Evolutionary conservation across 92 coral and sea anemone genomes (phyloP).

Genomic region (Muricea muricata): DNA sequence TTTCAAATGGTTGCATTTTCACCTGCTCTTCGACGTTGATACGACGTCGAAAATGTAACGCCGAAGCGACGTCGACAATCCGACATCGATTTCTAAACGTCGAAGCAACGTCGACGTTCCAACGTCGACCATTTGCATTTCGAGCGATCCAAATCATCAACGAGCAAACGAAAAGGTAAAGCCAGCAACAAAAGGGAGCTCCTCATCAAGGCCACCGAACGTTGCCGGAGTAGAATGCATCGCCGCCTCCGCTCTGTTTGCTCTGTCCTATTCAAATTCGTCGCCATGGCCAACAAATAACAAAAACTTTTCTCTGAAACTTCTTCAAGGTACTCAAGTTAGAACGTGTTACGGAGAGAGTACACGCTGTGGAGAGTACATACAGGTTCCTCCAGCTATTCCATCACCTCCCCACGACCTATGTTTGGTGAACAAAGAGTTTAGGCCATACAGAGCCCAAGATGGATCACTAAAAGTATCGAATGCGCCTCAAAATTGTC

Average conservation of each 20-base stretch:
- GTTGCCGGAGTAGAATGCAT: conserved; percentile 26
- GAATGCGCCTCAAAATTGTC: conserved; percentile 55
- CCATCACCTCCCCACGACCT: conserved; percentile 61
- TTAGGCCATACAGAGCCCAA: conserved; percentile 39
- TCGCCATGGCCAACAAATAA: not conserved
- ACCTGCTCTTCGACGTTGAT: too few species aligned
- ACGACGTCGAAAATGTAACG: too few species aligned
- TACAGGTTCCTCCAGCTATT: conserved; percentile 52
- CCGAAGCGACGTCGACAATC: too few species aligned
- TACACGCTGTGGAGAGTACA: conserved; percentile 6
- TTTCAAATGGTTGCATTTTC: too few species aligned
- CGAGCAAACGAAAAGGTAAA: conserved; percentile 51
- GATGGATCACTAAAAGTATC: conserved; percentile 58
- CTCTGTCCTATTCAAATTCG: not conserved
- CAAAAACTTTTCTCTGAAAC: conserved; percentile 43
- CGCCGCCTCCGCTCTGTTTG: not conserved
- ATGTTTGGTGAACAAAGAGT: conserved; percentile 24
- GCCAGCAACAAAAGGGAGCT: conserved; percentile 40
- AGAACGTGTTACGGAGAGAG: conserved; percentile 56
- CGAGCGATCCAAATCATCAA: not conserved
- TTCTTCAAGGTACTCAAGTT: conserved; percentile 52
- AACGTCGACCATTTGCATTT: too few species aligned
- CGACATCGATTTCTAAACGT: too few species aligned
- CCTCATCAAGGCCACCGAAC: conserved; percentile 9
- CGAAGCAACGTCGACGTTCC: too few species aligned